Percentiles rank a stretch among this genome's conserved stretches.
Conservation (phyloP, 2,113 vertebrate genomes). For the Rhinogobius similis region DNA sequence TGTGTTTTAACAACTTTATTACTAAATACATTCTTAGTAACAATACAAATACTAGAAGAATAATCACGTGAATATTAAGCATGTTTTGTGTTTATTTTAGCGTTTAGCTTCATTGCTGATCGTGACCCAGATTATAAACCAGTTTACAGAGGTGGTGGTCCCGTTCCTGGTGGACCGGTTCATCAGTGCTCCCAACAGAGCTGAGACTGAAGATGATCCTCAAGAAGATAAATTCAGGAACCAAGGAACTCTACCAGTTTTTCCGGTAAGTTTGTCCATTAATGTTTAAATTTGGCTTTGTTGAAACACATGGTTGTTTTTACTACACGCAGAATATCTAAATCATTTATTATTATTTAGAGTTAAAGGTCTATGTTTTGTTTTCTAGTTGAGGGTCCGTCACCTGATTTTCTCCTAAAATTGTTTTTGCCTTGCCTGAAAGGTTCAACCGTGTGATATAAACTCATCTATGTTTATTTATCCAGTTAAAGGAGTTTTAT, state of each 20-base stretch:
- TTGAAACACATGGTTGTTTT: not conserved
- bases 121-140: conserved; percentile 78
- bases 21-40: not conserved
- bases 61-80: not conserved
- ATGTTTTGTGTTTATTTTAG: conserved; percentile 32
- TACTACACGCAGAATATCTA: too few relatives aligned
- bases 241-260: conserved; percentile 68
- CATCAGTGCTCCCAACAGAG: conserved; percentile 57
- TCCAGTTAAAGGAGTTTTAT: too few relatives aligned
- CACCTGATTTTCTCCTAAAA: too few relatives aligned
- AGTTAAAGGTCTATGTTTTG: too few relatives aligned
- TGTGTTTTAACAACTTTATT: not conserved
- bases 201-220: conserved; percentile 71
- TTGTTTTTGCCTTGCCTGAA: too few relatives aligned
- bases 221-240: conserved; percentile 77
- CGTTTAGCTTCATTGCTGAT: conserved; percentile 80
- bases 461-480: too few relatives aligned
- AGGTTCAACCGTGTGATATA: too few relatives aligned
- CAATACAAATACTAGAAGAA: not conserved
- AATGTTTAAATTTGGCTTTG: not conserved
- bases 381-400: too few relatives aligned
- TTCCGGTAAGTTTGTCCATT: conserved; percentile 69
- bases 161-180: conserved; percentile 78
- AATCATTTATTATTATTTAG: too few relatives aligned
- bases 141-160: conserved; percentile 78